These are phyloP conservation scores for Dorcus parallelipipedus DNA, from an alignment of 2,888 invertebrate genomes.

Conservation along the genomic window DNA sequence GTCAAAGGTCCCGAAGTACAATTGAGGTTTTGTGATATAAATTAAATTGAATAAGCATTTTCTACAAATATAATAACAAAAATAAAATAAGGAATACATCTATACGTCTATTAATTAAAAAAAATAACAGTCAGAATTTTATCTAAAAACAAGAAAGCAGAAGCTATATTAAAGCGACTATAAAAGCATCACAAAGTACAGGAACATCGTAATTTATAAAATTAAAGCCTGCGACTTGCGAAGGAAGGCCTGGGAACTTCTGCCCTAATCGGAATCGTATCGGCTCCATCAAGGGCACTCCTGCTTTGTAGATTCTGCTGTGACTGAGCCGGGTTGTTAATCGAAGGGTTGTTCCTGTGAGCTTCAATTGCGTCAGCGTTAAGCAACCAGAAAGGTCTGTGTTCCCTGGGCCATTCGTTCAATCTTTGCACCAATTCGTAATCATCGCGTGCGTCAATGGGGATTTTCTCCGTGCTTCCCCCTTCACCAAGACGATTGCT, in stretches of 20 bases:
- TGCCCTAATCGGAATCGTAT: slow-evolving; percentile 13
- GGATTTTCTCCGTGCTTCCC: slow-evolving; percentile 50
- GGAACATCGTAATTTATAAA: too few species aligned
- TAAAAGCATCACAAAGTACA: too few species aligned
- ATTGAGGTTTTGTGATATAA: too few species aligned
- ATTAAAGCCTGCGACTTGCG: slow-evolving; percentile 2
- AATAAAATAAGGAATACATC: too few species aligned
- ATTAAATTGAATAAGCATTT: too few species aligned
- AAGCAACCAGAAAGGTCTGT: slow-evolving; percentile 70
- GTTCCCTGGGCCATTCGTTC: slow-evolving; percentile 61
- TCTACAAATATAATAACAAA: too few species aligned
- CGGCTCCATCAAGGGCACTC: neutral
- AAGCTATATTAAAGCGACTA: too few species aligned
- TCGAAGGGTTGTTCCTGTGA: slow-evolving; percentile 44
- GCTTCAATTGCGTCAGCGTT: slow-evolving; percentile 66
- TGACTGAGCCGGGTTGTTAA: neutral
- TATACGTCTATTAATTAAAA: too few species aligned
- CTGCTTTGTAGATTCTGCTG: slow-evolving; percentile 6
- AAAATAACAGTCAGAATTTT: too few species aligned
- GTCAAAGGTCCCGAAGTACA: too few species aligned
- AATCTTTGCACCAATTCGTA: slow-evolving; percentile 59
- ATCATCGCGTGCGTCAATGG: slow-evolving; percentile 67
- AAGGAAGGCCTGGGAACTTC: slow-evolving; percentile 8
- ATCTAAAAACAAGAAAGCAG: too few species aligned
- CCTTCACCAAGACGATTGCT: slow-evolving; percentile 56